Evolutionary conservation across 2,113 vertebrate genomes (phyloP).

Genomic region (Ornithorhynchus anatinus): DNA sequence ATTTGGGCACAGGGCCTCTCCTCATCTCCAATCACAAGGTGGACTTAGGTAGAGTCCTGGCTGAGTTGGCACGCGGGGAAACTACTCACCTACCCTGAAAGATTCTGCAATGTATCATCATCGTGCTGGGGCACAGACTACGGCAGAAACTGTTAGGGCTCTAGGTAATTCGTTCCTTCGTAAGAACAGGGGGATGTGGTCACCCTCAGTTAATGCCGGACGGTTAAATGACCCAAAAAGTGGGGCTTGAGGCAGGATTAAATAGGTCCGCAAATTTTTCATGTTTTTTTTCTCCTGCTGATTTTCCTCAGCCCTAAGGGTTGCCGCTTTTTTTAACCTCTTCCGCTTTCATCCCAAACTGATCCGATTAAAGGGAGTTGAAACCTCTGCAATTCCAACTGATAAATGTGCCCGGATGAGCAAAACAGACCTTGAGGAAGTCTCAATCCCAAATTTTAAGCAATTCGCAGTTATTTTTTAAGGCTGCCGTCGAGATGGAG

Average conservation of each 20-base stretch:
- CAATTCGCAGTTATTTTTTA: slow-evolving; percentile 22
- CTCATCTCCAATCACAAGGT: background rate
- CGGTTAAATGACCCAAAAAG: slow-evolving; percentile 17
- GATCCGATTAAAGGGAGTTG: slow-evolving; percentile 11
- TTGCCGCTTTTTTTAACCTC: background rate
- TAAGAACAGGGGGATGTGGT: slow-evolving; percentile 2
- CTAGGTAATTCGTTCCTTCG: slow-evolving; percentile 27
- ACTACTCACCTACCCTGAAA: background rate
- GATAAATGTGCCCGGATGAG: slow-evolving; percentile 2
- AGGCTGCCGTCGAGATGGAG: slow-evolving; percentile 11
- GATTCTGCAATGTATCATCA: too few species aligned
- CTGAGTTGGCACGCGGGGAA: slow-evolving; percentile 5
- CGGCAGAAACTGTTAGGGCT: slow-evolving; percentile 1
- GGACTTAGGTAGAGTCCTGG: slow-evolving; percentile 9
- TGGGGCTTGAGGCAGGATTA: slow-evolving; percentile 13
- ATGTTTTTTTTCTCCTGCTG: slow-evolving; percentile 32
- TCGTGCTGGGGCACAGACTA: slow-evolving; percentile 6
- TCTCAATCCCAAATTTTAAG: slow-evolving; percentile 4
- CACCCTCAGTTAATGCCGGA: slow-evolving; percentile 10
- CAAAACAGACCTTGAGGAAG: slow-evolving; percentile 6
- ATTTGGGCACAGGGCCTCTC: too few species aligned
- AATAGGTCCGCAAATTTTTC: background rate
- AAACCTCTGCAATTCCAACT: slow-evolving; percentile 20
- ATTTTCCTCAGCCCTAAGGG: slow-evolving; percentile 41
- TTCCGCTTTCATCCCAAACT: slow-evolving; percentile 10